Evolutionary conservation across 2,888 invertebrate species (phyloP), one percentile per base, ranked within the genome.

Genomic region (Ypsolopha sequella): DNA sequence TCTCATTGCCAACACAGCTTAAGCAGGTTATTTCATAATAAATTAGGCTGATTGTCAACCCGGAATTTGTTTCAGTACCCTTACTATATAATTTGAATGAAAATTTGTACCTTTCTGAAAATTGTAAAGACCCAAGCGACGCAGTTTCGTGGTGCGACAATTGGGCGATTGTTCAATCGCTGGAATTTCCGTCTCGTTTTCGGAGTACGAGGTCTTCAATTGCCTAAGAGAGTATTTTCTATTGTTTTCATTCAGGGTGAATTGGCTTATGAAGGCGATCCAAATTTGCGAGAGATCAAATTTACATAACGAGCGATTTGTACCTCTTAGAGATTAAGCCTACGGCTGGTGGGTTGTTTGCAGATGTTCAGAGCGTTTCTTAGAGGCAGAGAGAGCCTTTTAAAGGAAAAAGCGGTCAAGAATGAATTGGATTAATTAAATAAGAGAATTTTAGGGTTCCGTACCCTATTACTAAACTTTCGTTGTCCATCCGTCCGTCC

Each of bases 221-320:
- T 58, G 66, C 63, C 64, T 65, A 69, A 73, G 35, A 71, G 71
- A 76, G 70, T 76, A 73, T 67, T 63, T 67, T 64, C 71, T 67
- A 72, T 78, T 80, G 80, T 81, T 81, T 79, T 76, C 79, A 76
- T 78, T 75, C 77, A 70, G 66, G 67, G 72, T 55, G 70, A 80
- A 84, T 78, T 80, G 76, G 73, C 80, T 81, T 78, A 78, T 81
- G 76, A 78, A 82, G 77, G 75, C 73, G 73, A 77, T 81, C 82
- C 73, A 80, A 81, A 82, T 81, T 80, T 80, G 70, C 76, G 76
- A 77, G 74, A 79, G 78, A 78, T 81, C 79, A 76, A 77, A 85
- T 85, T 84, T 81, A 74, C 82, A 82, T 85, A 80, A 82, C 80
- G 79, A 77, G 77, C 80, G 76, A 82, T 85, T 80, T 80, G 79